Conservation (phyloP, 2,113 vertebrate species). For the Parus major region DNA sequence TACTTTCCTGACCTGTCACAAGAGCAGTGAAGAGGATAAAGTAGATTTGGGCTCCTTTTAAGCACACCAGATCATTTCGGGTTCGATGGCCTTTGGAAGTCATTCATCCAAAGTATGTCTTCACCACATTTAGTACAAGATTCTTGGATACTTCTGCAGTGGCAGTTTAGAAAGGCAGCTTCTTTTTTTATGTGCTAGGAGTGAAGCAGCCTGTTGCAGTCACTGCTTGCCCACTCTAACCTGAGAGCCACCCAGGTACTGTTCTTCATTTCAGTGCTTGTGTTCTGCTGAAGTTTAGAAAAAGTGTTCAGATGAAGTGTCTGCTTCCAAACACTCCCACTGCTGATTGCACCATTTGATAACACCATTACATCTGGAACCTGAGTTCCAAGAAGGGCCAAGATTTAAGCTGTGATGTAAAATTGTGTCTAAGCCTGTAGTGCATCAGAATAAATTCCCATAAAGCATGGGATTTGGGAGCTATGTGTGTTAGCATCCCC, state of each 20-base stretch:
- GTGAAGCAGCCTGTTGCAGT: background rate
- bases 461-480: background rate
- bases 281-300: background rate
- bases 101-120: background rate
- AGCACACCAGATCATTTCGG: accelerated
- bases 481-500: background rate
- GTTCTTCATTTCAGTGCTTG: accelerated
- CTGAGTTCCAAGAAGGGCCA: background rate
- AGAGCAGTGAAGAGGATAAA: background rate
- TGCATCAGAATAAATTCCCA: background rate
- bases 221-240: accelerated
- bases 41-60: background rate
- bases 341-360: background rate
- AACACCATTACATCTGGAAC: too few species aligned
- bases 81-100: background rate
- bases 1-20: background rate
- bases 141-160: background rate
- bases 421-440: background rate
- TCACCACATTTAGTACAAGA: background rate
- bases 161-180: background rate
- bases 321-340: background rate
- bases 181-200: background rate
- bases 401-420: background rate
- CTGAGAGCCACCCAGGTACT: background rate
- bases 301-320: background rate